Evolutionary conservation across 2,888 invertebrate species (phyloP), one percentile per base, ranked within the genome.

Genomic region (Malachius bipustulatus): DNA sequence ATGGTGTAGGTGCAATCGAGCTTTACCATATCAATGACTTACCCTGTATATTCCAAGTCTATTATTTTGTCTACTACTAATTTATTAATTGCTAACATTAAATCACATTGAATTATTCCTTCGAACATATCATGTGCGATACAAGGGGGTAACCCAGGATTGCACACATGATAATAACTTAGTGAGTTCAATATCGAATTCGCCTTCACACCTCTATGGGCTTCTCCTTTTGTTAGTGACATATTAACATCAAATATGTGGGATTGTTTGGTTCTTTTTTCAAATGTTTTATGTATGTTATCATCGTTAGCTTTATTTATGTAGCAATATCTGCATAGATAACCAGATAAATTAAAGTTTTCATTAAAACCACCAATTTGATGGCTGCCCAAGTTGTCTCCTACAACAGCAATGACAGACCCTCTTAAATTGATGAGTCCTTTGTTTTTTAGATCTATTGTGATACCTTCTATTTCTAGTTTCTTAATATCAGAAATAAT

Each of bases 61-160:
- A n/a, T n/a, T n/a, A n/a, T n/a, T n/a, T n/a, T n/a, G n/a, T n/a
- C n/a, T n/a, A n/a, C n/a, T n/a, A n/a, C n/a, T n/a, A n/a, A n/a
- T n/a, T n/a, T n/a, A n/a, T n/a, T n/a, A n/a, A n/a, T n/a, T n/a
- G n/a, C n/a, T n/a, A n/a, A n/a, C n/a, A n/a, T n/a, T n/a, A n/a
- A n/a, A n/a, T n/a, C n/a, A n/a, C n/a, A n/a, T n/a, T n/a, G n/a
- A n/a, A n/a, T n/a, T n/a, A 24, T 24, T 8, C 24, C 24, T 8
- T 8, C n/a, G 24, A 24, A 24, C 24, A 24, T 37, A 37, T 52
- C 52, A 34, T 54, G 53, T 2, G 43, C 47, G 11, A 53, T 30
- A 33, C 51, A 54, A 9, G 54, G 50, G 14, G 51, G 47, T 14
- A 52, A 38, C 4, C 53, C 52, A 2, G 45, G 43, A 26, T 35